Evolutionary conservation across 2,888 invertebrate species (phyloP), one percentile per base, ranked within the genome.

Genomic region (Lasioglossum malachurum): DNA sequence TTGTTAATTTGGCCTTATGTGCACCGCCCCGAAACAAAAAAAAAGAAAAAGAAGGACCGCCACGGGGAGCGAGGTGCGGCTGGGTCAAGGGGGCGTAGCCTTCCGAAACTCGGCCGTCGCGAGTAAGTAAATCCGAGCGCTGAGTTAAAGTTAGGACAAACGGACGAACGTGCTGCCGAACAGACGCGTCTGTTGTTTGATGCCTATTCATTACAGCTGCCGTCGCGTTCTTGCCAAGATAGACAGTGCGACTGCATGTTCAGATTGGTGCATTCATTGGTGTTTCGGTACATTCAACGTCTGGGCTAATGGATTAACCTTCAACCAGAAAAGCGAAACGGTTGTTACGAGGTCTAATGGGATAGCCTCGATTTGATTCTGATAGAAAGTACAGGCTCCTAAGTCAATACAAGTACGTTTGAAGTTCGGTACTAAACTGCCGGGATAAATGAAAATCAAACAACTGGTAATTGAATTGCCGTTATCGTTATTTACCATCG

Each of bases 291-390:
- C 38, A 69, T 69, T 19, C 16, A n/a, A 31, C 41, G n/a, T 23
- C 35, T 27, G 46, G 72, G 27, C 46, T 81, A 81, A 60, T 81
- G 60, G 81, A 77, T 81, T 77, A 75, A 75, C 69, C 60, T 23
- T 35, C 44, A 44, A 23, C 67, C n/a, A 16, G 19, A 41, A 44
- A 44, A 31, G 23, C 31, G 41, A 46, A 64, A 44, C 53, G 38
- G 35, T 69, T 38, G 69, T 69, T 69, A 4, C 69, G 8, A 23
- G 19, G 53, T 23, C 69, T 69, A 69, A 69, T 69, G 69, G 38
- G 12, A 38, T 38, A 38, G 38, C 35, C 8, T 69, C 38, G 38
- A 38, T 69, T 69, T 38, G 38, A 69, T 38, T 69, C 19, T 23
- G 38, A 38, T 23, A 8, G 23, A n/a, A 69, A 69, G 38, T 23